phyloP scores from a whole-genome alignment of 37 sponge, comb jelly and placozoan genomes.

The Petrosia ficiformis region DNA sequence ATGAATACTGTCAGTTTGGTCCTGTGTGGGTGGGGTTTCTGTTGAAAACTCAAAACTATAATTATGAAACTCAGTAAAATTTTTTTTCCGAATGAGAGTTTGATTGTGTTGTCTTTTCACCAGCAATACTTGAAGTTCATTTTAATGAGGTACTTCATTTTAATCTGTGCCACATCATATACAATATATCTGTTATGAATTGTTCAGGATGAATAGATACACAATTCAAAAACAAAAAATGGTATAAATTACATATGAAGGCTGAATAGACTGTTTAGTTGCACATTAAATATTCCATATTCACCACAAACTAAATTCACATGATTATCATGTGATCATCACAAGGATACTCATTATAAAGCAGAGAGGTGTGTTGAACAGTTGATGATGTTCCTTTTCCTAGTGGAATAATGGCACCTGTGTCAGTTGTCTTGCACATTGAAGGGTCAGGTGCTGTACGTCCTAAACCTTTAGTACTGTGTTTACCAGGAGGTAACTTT shows the following conservation, averaged over 20 bases:
- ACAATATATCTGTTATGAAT: conserved; percentile 91
- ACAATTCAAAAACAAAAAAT: neutral
- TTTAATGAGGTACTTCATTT: conserved; percentile 85
- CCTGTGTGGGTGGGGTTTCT: too few species aligned
- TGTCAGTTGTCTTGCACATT: conserved; percentile 13
- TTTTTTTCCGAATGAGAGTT: too few species aligned
- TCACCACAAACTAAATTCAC: neutral
- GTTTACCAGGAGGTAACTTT: conserved; percentile 90
- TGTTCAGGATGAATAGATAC: neutral
- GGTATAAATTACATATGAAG: neutral
- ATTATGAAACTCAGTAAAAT: too few species aligned
- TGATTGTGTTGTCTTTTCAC: too few species aligned
- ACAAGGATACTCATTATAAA: conserved; percentile 96
- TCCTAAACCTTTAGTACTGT: conserved; percentile 96
- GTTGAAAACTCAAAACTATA: too few species aligned
- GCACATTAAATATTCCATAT: neutral
- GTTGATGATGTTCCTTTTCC: conserved; percentile 41
- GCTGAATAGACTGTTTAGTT: neutral
- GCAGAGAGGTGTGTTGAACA: conserved; percentile 63
- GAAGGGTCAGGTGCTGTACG: conserved; percentile 75
- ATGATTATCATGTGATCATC: neutral
- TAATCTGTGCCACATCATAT: conserved; percentile 96
- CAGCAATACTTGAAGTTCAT: conserved; percentile 75
- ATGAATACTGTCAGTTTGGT: too few species aligned
- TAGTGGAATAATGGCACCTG: conserved; percentile 78